A percentile compares a stretch with the other conserved stretches of the same genome.
Conservation (phyloP, 2,113 vertebrate genomes). For the Rallus limicola region DNA sequence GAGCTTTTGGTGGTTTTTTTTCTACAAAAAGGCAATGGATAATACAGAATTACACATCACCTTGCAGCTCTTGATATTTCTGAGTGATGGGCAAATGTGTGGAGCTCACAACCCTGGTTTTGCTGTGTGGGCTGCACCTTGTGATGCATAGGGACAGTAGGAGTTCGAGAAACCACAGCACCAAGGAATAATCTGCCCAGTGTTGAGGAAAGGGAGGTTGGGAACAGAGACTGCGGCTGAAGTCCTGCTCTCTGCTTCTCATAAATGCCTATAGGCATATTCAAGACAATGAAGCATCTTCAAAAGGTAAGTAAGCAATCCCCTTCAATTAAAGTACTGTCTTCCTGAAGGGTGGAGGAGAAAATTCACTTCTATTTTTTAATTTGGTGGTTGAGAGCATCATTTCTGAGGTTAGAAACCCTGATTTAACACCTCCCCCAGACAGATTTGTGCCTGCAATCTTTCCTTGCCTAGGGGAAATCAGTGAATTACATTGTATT, state of each 20-base stretch:
- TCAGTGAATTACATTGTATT: not conserved
- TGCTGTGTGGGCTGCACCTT: not conserved
- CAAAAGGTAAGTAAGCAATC: not conserved
- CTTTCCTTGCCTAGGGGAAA: constrained; percentile 18
- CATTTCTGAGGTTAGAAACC: not conserved
- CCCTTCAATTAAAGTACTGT: not conserved
- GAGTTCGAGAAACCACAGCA: not conserved
- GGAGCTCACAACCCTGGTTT: not conserved
- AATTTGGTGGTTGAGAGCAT: not conserved
- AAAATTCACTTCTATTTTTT: not conserved
- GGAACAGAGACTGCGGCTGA: not conserved
- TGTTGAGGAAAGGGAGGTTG: not conserved
- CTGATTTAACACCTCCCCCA: not conserved
- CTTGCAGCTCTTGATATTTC: not conserved
- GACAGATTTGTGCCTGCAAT: not conserved
- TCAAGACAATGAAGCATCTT: not conserved
- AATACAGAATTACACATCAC: not conserved
- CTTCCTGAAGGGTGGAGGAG: not conserved
- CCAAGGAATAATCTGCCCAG: not conserved
- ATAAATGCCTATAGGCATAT: not conserved
- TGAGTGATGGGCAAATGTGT: not conserved
- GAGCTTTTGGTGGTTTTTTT: not conserved
- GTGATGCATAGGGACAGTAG: not conserved
- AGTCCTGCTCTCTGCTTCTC: not conserved
- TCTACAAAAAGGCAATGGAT: not conserved